A percentile compares a stretch with the other conserved stretches of the same genome.
phyloP scores from a whole-genome alignment of 2,797 vertebrate species.

The Amazona finschi region DNA sequence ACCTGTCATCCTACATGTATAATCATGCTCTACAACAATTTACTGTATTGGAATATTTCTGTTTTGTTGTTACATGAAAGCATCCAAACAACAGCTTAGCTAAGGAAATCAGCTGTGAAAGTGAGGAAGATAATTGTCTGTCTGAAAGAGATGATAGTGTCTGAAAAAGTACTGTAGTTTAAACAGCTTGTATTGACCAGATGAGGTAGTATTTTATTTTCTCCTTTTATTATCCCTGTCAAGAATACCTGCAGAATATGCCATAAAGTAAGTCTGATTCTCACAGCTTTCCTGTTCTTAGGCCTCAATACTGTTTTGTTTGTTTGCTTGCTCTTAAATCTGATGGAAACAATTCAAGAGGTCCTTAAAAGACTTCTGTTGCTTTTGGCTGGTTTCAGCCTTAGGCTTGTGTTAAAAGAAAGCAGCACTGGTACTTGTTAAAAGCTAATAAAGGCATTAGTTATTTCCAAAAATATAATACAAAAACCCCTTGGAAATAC shows the following conservation, averaged over 20 bases:
- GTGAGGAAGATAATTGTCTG: not conserved
- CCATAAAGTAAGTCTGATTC: not conserved
- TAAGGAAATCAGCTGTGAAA: not conserved
- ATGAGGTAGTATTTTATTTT: not conserved
- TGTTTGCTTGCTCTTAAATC: not conserved
- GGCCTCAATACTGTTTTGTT: not conserved
- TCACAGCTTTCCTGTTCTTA: not conserved
- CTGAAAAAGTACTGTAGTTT: not conserved
- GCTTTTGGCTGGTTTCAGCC: not conserved
- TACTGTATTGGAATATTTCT: not conserved
- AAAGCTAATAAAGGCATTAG: not conserved
- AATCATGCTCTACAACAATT: not conserved
- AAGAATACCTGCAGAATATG: not conserved
- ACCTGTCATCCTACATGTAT: accelerated
- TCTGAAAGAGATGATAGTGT: not conserved
- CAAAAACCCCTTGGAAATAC: not conserved
- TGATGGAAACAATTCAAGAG: not conserved
- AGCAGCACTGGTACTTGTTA: not conserved
- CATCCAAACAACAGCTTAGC: not conserved
- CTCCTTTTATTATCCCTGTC: not conserved
- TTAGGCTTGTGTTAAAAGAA: not conserved
- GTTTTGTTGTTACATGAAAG: not conserved
- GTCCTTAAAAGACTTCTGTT: not conserved
- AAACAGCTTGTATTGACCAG: not conserved
- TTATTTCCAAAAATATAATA: not conserved